A percentile compares a stretch with the other conserved stretches of the same genome.
These are phyloP conservation scores for Polia nebulosa DNA, from an alignment of 2,888 invertebrate species.

Conservation along the genomic window DNA sequence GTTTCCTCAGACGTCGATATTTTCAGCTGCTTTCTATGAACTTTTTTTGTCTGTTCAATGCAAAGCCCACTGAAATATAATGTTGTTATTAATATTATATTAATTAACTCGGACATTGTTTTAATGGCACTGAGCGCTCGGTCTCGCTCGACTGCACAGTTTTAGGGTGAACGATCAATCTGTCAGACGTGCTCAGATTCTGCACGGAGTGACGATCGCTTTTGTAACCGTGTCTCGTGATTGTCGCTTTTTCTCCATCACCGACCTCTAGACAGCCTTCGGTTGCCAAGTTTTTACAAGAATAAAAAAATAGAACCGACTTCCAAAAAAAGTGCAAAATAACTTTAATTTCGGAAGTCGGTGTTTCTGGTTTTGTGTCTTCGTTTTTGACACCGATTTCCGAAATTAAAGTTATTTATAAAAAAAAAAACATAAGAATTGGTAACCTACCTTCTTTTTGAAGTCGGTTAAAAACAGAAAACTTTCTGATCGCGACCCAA, in stretches of 20 bases:
- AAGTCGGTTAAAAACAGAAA: too few species aligned
- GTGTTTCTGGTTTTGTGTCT: too few species aligned
- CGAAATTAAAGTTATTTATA: too few species aligned
- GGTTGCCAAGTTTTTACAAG: slow-evolving; percentile 14
- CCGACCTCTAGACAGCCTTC: slow-evolving; percentile 34
- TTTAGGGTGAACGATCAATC: slow-evolving; percentile 67
- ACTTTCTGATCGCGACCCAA: slow-evolving; percentile 10
- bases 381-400: too few species aligned
- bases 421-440: too few species aligned
- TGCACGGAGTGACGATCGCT: slow-evolving; percentile 38
- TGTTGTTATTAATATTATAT: background rate
- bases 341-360: too few species aligned
- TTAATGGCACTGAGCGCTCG: slow-evolving; percentile 40
- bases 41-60: slow-evolving; percentile 1
- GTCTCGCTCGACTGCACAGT: slow-evolving; percentile 59
- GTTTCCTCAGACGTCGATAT: slow-evolving; percentile 24
- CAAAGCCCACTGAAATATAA: background rate
- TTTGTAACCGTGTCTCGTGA: slow-evolving; percentile 25
- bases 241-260: slow-evolving; percentile 32
- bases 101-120: slow-evolving; percentile 21
- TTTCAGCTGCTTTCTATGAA: slow-evolving; percentile 13
- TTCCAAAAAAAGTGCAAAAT: too few species aligned
- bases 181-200: slow-evolving; percentile 56
- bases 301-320: too few species aligned
- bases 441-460: too few species aligned